Evolutionary conservation across 2,888 invertebrate genomes (phyloP), one percentile per base, ranked within the genome.

Genomic region (Corbicula japonica): DNA sequence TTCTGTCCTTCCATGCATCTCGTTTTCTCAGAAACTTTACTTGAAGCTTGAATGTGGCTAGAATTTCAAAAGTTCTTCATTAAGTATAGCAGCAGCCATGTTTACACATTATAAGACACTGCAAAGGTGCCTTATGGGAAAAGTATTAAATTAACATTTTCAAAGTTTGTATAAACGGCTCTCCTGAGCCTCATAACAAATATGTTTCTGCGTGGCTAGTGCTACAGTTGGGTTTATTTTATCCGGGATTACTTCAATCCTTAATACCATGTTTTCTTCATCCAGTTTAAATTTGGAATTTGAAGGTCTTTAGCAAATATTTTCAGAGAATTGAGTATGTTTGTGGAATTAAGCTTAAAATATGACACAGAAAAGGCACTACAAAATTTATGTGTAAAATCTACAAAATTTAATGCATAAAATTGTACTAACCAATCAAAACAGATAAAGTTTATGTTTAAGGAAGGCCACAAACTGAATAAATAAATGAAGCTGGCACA

Each of bases 81-180:
- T 72, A 46, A 72, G 56, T 63, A 58, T 44, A 5, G 30, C 21
- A n/a, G 34, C 23, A 21, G 52, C 35, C 15, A 41, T 44, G 54
- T 54, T 71, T 70, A 76, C 71, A 71, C 50, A 71, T 65, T 70
- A 56, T 54, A 50, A 52, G 75, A 70, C 48, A 60, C 35, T 44
- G 56, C 52, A 73, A 78, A 68, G n/a, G 73, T 38, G 54, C 58
- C 73, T 62, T 28, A 15, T 23, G 72, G 73, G 78, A 69, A 18
- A 46, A 56, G 63, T 63, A 69, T 78, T 73, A 78, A 78, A 73
- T 73, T 73, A 73, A 69, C 78, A 78, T 72, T 73, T 68, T 50
- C 38, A 63, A 73, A 72, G 62, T 73, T 78, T 48, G 46, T 62
- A 66, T 72, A 68, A 66, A 73, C 48, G 30, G 26, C 23, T 56